Evolutionary conservation across 2,888 invertebrate genomes (phyloP).

Genomic region (Drosophila lacicola): DNA sequence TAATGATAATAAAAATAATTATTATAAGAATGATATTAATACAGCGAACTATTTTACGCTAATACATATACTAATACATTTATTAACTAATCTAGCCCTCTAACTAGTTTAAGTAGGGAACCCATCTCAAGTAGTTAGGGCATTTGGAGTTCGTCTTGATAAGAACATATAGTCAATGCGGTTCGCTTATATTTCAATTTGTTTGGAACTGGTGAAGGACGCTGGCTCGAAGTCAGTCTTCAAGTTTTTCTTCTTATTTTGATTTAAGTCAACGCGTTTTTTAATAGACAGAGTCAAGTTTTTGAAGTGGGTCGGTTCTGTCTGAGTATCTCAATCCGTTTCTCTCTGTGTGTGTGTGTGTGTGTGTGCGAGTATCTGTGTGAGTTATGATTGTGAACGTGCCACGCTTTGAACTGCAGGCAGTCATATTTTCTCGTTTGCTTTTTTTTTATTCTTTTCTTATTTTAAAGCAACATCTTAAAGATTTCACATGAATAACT

Average conservation of each 20-base stretch:
- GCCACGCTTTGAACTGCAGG: constrained; percentile 60
- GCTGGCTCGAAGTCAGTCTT: constrained; percentile 36
- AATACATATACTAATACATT: too few species aligned
- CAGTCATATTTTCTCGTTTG: constrained; percentile 41
- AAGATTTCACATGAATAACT: constrained; percentile 78
- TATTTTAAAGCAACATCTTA: constrained; percentile 69
- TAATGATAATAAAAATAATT: too few species aligned
- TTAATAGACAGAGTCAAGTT: constrained; percentile 67
- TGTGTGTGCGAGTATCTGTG: constrained; percentile 28
- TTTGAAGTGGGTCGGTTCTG: constrained; percentile 64
- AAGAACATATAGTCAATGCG: constrained; percentile 3
- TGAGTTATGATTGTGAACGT: constrained; percentile 69
- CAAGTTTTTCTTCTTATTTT: constrained; percentile 42
- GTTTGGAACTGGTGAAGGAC: constrained; percentile 17
- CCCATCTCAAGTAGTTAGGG: constrained; percentile 2
- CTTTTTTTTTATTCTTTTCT: constrained; percentile 16
- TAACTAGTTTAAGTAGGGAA: too few species aligned
- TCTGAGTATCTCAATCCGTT: constrained; percentile 2
- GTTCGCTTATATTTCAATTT: constrained; percentile 60
- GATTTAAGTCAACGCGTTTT: constrained; percentile 52
- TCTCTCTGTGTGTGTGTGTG: constrained; percentile 17
- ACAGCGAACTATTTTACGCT: too few species aligned
- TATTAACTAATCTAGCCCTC: too few species aligned
- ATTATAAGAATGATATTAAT: too few species aligned
- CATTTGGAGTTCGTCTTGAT: not conserved